These are phyloP conservation scores for Prosopocoilus inquinatus DNA, from an alignment of 2,888 invertebrate species.

Conservation along the genomic window DNA sequence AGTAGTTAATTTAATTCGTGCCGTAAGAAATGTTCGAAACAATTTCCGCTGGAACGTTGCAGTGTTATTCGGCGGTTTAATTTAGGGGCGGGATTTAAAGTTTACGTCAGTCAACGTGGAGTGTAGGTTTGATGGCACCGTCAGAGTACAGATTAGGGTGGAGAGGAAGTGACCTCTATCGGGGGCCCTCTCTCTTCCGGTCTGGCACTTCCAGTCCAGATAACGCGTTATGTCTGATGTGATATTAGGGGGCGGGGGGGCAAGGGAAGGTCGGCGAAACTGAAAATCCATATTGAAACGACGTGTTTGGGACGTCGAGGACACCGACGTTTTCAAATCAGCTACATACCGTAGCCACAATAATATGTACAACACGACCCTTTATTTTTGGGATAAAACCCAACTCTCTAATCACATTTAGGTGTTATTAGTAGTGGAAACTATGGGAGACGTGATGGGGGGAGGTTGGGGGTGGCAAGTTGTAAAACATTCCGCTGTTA, in stretches of 20 bases:
- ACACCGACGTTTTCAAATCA: not conserved
- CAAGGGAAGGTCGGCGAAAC: conserved; percentile 9
- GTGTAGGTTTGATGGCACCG: conserved; percentile 11
- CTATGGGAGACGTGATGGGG: too few relatives aligned
- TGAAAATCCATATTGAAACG: conserved; percentile 18
- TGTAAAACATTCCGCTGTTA: too few relatives aligned
- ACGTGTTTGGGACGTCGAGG: conserved; percentile 7
- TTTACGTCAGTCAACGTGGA: conserved; percentile 12
- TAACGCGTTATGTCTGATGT: conserved; percentile 9
- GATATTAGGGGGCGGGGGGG: not conserved
- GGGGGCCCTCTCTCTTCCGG: conserved; percentile 21
- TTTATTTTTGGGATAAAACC: too few relatives aligned
- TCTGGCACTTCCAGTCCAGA: conserved; percentile 17
- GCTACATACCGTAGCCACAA: too few relatives aligned
- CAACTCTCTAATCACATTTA: too few relatives aligned
- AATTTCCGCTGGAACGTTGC: too few relatives aligned
- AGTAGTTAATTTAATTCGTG: too few relatives aligned
- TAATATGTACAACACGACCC: too few relatives aligned
- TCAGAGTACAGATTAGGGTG: conserved; percentile 25
- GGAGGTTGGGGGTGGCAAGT: too few relatives aligned
- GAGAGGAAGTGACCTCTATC: conserved; percentile 29
- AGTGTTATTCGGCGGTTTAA: not conserved
- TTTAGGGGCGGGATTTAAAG: not conserved
- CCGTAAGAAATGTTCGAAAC: too few relatives aligned
- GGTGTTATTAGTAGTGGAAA: too few relatives aligned